Base-by-base conservation (phyloP, 1,140 invertebrate species). In the Pseudomyrmex sp. region DNA sequence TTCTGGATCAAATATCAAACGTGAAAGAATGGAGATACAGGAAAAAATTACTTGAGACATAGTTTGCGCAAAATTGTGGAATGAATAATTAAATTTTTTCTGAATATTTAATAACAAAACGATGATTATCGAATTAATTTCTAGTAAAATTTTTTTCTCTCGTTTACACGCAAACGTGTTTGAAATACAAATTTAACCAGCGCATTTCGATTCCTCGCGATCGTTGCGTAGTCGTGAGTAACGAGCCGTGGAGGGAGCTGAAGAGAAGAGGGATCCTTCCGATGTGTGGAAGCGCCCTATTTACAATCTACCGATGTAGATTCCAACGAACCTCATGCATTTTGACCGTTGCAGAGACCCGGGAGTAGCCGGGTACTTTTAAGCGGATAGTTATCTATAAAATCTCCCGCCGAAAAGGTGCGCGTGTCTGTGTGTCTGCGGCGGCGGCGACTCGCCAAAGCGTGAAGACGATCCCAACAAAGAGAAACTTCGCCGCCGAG, bases 381-480 rank as follows among this genome's bases (percentile, higher is more conserved):
- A 35, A 80, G 65, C 18, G 54, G 63, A 69, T 35, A 35, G 12
- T 63, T 86, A 89, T 89, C 88, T 82, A 82, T 20, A 10, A 77
- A 86, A 89, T 89, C 88, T 89, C 88, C 88, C 87, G 88, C 87
- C 85, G 74, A 89, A 89, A 89, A 70, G 23, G 69, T 62, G 35
- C 5, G 35, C 35, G 35, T 35, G 35, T 35, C 35, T 35, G 35
- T 35, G 69, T 12, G 18, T 18, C 18, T 18, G 20, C 54, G 56
- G 44, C 76, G 56, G 44, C 76, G 13, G 35, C 35, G 20, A 61
- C 68, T 72, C 23, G 7, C n/a, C 56, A 61, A 35, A 80, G 58
- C 87, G 70, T 88, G 68, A 89, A 84, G 68, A 66, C 44, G 23
- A 62, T 52, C 83, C 35, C 58, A 58, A 80, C 44, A 18, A 63